Evolutionary conservation across 2,797 vertebrate genomes (phyloP).

Genomic region (Danionella dracula): DNA sequence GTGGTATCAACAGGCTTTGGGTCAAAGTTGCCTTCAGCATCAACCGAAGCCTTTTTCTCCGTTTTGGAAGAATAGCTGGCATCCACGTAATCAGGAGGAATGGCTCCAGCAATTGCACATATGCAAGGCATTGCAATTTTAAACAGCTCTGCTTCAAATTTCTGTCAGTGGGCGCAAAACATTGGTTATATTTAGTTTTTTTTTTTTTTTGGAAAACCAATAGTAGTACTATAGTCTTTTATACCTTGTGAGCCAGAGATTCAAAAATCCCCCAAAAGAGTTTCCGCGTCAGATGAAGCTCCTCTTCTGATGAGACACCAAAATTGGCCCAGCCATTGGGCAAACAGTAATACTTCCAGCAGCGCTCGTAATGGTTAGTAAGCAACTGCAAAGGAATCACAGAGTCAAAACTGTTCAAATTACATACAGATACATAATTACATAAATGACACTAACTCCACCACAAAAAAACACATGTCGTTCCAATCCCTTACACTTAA

Average conservation of each 20-base stretch:
- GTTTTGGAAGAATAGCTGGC: slow-evolving; percentile 93
- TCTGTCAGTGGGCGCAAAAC: slow-evolving; percentile 64
- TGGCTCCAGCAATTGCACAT: slow-evolving; percentile 87
- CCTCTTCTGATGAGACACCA: slow-evolving; percentile 90
- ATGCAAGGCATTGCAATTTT: slow-evolving; percentile 92
- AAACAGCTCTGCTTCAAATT: slow-evolving; percentile 88
- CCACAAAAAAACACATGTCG: too few relatives aligned
- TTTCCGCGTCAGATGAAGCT: slow-evolving; percentile 89
- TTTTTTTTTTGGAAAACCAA: too few relatives aligned
- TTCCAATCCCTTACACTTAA: too few relatives aligned
- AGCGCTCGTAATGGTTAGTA: slow-evolving; percentile 94
- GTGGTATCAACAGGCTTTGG: slow-evolving; percentile 91
- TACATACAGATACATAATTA: too few relatives aligned
- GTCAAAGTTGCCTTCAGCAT: slow-evolving; percentile 95
- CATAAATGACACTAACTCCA: too few relatives aligned
- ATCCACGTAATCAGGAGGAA: slow-evolving; percentile 90
- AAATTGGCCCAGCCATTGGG: slow-evolving; percentile 94
- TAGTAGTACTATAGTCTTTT: not conserved
- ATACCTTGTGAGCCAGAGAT: slow-evolving; percentile 87
- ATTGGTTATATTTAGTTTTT: too few relatives aligned
- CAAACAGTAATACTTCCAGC: slow-evolving; percentile 95
- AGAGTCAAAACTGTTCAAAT: too few relatives aligned
- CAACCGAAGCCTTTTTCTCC: slow-evolving; percentile 90
- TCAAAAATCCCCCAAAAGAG: slow-evolving; percentile 98
- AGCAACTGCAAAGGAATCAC: slow-evolving; percentile 70